These are phyloP conservation scores for Hybos culiciformis DNA, from an alignment of 2,888 invertebrate genomes.

Conservation along the genomic window DNA sequence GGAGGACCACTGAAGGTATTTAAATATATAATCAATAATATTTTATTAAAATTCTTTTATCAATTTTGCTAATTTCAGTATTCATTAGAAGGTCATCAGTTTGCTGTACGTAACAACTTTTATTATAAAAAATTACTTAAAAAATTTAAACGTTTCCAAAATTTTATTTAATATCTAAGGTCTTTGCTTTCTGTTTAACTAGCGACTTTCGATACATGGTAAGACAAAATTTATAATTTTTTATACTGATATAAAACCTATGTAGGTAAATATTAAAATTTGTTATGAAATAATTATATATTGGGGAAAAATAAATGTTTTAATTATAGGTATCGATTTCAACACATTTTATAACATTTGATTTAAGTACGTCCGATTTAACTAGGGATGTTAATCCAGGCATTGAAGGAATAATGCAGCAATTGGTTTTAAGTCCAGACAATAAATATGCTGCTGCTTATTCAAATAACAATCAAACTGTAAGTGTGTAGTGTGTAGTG, in stretches of 20 bases:
- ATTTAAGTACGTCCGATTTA: slow-evolving; percentile 87
- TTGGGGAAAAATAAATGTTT: too few relatives aligned
- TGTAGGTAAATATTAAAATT: too few relatives aligned
- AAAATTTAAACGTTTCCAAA: too few relatives aligned
- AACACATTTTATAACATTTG: slow-evolving; percentile 94
- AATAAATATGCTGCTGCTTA: slow-evolving; percentile 93
- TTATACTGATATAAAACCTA: too few relatives aligned
- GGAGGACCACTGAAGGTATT: slow-evolving; percentile 87
- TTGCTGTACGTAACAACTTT: too few relatives aligned
- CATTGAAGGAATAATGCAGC: slow-evolving; percentile 93
- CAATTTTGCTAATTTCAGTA: slow-evolving; percentile 44
- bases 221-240: too few relatives aligned
- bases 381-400: slow-evolving; percentile 85
- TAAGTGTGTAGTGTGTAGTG: too few relatives aligned
- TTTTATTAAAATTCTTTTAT: background rate
- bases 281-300: too few relatives aligned
- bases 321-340: slow-evolving; percentile 96
- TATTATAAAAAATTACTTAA: too few relatives aligned
- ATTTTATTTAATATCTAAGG: too few relatives aligned
- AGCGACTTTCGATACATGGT: slow-evolving; percentile 83
- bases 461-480: slow-evolving; percentile 92
- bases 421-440: slow-evolving; percentile 80
- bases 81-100: slow-evolving; percentile 94
- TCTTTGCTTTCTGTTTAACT: slow-evolving; percentile 78
- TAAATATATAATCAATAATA: background rate